A percentile compares a stretch with the other conserved stretches of the same genome.
Evolutionary conservation across 1,140 invertebrate genomes (phyloP).

Genomic region (Drosophila triauraria): DNA sequence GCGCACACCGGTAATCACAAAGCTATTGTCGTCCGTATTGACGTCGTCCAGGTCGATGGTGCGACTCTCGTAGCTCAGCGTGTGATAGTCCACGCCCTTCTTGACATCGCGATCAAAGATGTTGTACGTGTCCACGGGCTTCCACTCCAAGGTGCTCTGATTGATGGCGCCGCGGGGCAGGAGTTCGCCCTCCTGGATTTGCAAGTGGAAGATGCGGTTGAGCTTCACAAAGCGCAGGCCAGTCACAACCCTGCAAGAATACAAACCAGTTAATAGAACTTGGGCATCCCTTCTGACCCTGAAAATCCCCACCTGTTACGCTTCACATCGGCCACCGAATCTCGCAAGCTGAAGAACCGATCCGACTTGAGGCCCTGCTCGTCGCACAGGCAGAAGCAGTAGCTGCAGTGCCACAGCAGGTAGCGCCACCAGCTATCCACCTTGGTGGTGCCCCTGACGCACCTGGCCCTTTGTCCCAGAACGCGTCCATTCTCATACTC

Average conservation of each 20-base stretch:
- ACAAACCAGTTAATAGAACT: not conserved
- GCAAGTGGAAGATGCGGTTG: constrained; percentile 91
- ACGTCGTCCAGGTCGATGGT: constrained; percentile 92
- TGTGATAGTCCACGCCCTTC: constrained; percentile 90
- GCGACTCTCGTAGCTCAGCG: constrained; percentile 90
- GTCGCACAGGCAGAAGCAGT: constrained; percentile 95
- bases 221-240: constrained; percentile 91
- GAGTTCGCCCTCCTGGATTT: constrained; percentile 91
- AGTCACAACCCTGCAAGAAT: constrained; percentile 89
- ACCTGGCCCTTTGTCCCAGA: constrained; percentile 87
- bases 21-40: constrained; percentile 89
- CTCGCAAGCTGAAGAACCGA: constrained; percentile 91
- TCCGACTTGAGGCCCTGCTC: constrained; percentile 90
- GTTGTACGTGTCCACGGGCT: constrained; percentile 88
- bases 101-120: constrained; percentile 86
- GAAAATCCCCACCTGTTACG: constrained; percentile 90
- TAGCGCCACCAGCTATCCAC: constrained; percentile 94
- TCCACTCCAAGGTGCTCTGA: constrained; percentile 87
- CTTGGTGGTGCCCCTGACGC: constrained; percentile 88
- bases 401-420: constrained; percentile 94
- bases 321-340: constrained; percentile 88
- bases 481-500: constrained; percentile 92
- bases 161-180: constrained; percentile 88
- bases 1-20: constrained; percentile 87
- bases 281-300: not conserved